Evolutionary conservation across 2,888 invertebrate species (phyloP).

Genomic region (Apodemia duryi): DNA sequence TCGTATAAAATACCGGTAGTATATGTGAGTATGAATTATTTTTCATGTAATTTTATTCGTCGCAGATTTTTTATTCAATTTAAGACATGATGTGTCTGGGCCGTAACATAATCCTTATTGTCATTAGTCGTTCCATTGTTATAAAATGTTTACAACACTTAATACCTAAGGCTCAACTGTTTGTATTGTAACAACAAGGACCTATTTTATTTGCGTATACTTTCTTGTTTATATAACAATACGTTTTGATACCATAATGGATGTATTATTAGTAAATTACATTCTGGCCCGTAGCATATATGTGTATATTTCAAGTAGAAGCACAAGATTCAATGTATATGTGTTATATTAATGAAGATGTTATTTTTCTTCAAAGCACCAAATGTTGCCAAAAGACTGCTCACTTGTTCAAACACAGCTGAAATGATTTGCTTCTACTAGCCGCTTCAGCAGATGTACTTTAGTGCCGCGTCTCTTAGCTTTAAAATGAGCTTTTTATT

Average conservation of each 20-base stretch:
- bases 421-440: slow-evolving; percentile 17
- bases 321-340: not conserved
- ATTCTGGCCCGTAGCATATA: slow-evolving; percentile 1
- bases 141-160: not conserved
- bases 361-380: slow-evolving; percentile 18
- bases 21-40: not conserved
- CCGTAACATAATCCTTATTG: not conserved
- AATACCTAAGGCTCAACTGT: not conserved
- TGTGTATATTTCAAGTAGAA: not conserved
- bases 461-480: slow-evolving; percentile 32
- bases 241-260: not conserved
- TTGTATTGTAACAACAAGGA: not conserved
- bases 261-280: not conserved
- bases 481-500: slow-evolving; percentile 34
- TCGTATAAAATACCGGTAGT: not conserved
- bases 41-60: no score
- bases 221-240: not conserved
- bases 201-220: not conserved
- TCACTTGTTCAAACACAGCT: slow-evolving; percentile 16
- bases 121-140: no score
- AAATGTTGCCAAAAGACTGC: slow-evolving; percentile 22
- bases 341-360: not conserved
- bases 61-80: no score
- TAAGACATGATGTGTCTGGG: not conserved
- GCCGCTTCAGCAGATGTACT: slow-evolving; percentile 23